Percentiles rank a stretch among this genome's conserved stretches.
phyloP scores from a whole-genome alignment of 2,888 invertebrate species.

The Cerceris ruficornis region DNA sequence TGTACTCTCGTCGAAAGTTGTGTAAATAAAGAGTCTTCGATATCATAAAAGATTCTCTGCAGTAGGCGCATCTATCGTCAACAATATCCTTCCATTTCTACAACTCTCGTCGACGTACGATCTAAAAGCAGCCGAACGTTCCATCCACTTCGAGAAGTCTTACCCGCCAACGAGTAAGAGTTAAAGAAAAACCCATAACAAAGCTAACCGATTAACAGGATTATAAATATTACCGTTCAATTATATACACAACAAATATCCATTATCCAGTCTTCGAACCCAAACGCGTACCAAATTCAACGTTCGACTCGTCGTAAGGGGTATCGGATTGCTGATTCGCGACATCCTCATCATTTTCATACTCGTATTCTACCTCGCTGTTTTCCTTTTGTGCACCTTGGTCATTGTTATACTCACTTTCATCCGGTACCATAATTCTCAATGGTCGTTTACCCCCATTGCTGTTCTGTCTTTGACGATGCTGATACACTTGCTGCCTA shows the following conservation, averaged over 20 bases:
- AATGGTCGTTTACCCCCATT: conserved; percentile 77
- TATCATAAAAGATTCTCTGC: not conserved
- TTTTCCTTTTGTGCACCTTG: conserved; percentile 58
- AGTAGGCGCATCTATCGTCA: too few species aligned
- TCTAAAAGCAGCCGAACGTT: not conserved
- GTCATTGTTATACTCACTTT: conserved; percentile 78
- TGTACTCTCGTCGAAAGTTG: conserved; percentile 22
- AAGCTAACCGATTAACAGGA: conserved; percentile 30
- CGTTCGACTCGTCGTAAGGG: conserved; percentile 37
- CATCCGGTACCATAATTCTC: conserved; percentile 83
- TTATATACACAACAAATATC: conserved; percentile 28
- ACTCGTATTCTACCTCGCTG: conserved; percentile 62
- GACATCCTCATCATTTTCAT: conserved; percentile 69
- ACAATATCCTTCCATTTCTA: not conserved
- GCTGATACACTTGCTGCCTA: conserved; percentile 27
- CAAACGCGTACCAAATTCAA: conserved; percentile 72
- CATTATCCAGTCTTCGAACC: conserved; percentile 60
- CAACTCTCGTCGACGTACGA: not conserved
- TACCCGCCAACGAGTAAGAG: not conserved
- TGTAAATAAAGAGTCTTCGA: conserved; percentile 2
- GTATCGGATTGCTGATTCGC: conserved; percentile 47
- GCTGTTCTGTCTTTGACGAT: conserved; percentile 50
- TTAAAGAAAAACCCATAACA: conserved; percentile 21
- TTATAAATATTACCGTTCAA: conserved; percentile 36
- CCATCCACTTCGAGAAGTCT: not conserved